Evolutionary conservation across 2,797 vertebrate genomes (phyloP).

Genomic region (Loriculus beryllinus): DNA sequence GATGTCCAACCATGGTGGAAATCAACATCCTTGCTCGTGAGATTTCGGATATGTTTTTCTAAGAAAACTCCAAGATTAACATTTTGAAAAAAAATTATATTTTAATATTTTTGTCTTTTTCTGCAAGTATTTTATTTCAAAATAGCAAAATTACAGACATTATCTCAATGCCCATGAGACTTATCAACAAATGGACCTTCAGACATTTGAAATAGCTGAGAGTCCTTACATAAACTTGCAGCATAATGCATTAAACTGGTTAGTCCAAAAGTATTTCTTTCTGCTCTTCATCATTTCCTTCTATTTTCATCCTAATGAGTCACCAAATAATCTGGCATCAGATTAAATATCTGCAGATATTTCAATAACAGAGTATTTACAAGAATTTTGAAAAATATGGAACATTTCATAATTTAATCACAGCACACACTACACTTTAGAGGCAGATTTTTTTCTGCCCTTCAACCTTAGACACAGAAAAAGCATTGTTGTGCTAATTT

Average conservation of each 20-base stretch:
- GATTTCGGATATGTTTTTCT: not conserved
- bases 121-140: not conserved
- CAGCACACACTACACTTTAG: fast-evolving
- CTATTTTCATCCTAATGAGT: not conserved
- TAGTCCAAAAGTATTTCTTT: not conserved
- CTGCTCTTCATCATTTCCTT: not conserved
- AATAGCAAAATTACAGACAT: not conserved
- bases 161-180: not conserved
- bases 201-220: not conserved
- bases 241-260: fast-evolving
- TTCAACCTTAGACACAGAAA: not conserved
- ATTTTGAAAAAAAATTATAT: not conserved
- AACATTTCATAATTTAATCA: not conserved
- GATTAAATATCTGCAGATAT: not conserved
- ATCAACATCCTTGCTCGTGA: not conserved
- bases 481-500: not conserved
- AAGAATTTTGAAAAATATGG: not conserved
- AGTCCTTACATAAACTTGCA: not conserved
- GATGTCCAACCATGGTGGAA: not conserved
- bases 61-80: not conserved
- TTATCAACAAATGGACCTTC: not conserved
- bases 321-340: not conserved
- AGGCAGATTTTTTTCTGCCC: not conserved
- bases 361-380: not conserved
- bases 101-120: not conserved